These are phyloP conservation scores for Ichneumon xanthorius DNA, from an alignment of 2,888 invertebrate species.

Conservation along the genomic window DNA sequence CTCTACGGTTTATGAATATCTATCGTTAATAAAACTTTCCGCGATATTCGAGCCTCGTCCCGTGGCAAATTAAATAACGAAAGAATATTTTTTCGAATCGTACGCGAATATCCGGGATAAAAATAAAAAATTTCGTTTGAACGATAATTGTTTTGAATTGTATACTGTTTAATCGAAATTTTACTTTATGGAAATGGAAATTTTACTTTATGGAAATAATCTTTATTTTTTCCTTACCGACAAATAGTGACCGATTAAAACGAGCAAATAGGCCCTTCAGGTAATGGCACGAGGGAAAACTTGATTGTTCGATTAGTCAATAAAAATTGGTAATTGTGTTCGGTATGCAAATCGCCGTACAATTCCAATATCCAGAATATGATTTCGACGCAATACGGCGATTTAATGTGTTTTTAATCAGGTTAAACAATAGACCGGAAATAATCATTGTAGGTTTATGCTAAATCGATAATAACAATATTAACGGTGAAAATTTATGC, in stretches of 20 bases:
- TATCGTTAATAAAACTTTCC: background rate
- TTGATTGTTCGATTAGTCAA: background rate
- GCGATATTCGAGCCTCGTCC: background rate
- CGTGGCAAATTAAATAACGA: too few species aligned
- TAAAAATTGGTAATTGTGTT: background rate
- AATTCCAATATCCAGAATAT: background rate
- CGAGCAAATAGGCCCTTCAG: too few species aligned
- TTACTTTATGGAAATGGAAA: too few species aligned
- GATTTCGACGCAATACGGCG: background rate
- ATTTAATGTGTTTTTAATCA: conserved; percentile 1
- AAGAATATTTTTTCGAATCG: too few species aligned
- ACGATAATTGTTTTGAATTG: too few species aligned
- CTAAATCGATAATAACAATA: conserved; percentile 9
- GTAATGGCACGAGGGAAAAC: background rate
- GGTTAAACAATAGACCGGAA: conserved; percentile 2
- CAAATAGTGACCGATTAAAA: too few species aligned
- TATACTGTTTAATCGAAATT: too few species aligned
- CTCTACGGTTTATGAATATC: background rate
- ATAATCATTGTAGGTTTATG: conserved; percentile 10
- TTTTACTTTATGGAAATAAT: too few species aligned
- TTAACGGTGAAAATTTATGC: conserved; percentile 2
- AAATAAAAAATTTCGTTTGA: too few species aligned
- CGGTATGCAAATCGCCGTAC: background rate
- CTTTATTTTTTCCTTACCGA: too few species aligned
- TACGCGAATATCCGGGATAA: too few species aligned